Percentiles rank a stretch among this genome's conserved stretches.
Evolutionary conservation across 2,797 vertebrate genomes (phyloP).

Genomic region (Halcyon chelicuti): DNA sequence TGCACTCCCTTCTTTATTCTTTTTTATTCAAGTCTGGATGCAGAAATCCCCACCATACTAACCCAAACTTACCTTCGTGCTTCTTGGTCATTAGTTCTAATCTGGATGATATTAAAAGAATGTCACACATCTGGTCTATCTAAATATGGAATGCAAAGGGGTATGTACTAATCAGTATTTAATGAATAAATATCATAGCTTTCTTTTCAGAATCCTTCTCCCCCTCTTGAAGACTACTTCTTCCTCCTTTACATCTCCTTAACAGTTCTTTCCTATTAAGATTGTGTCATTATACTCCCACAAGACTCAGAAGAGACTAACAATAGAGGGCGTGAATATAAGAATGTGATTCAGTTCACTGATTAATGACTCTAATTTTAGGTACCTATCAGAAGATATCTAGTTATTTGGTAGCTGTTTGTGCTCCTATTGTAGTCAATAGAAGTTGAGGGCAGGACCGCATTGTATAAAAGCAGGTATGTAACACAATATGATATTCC

Average conservation of each 20-base stretch:
- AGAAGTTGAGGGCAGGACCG: background rate
- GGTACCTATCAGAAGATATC: background rate
- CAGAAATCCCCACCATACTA: background rate
- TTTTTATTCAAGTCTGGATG: background rate
- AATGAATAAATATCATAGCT: background rate
- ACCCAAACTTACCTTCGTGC: background rate
- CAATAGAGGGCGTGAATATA: background rate
- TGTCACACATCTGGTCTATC: background rate
- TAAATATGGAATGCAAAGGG: background rate
- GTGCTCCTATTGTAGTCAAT: background rate
- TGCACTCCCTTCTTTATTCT: background rate
- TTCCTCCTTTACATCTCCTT: background rate
- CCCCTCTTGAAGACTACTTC: background rate
- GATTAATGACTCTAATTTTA: background rate
- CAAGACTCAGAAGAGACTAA: background rate
- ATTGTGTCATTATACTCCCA: background rate
- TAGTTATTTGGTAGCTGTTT: background rate
- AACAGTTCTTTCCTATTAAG: background rate
- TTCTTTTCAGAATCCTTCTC: background rate
- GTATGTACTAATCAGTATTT: background rate
- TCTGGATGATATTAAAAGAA: background rate
- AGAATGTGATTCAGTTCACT: background rate
- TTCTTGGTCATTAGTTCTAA: background rate
- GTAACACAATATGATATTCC: accelerated
- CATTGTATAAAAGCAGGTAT: background rate